Percentiles rank a stretch among this genome's conserved stretches.
Conservation (phyloP, 35 echinoderm and acorn worm genomes). For the Ptychodera flava region DNA sequence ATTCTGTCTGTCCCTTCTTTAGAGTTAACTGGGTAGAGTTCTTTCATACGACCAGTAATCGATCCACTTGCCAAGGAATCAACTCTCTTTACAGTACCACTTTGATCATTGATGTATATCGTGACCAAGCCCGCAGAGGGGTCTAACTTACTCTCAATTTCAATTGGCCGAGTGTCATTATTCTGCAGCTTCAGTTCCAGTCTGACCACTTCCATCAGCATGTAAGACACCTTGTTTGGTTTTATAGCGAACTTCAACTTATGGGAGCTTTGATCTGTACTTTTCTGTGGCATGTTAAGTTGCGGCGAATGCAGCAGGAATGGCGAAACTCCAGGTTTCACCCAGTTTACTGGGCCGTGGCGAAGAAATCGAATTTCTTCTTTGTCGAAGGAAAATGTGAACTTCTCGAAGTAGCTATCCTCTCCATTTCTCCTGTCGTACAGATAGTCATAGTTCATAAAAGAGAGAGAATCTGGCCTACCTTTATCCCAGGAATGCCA, state of each 20-base stretch:
- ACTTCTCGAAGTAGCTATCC: not conserved
- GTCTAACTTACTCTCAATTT: not conserved
- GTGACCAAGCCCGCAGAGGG: not conserved
- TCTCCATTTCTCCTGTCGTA: not conserved
- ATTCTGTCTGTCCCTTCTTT: not conserved
- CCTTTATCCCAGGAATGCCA: not conserved
- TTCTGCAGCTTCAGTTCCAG: not conserved
- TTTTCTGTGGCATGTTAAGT: not conserved
- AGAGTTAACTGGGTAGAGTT: not conserved
- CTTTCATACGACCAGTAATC: not conserved
- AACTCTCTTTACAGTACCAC: not conserved
- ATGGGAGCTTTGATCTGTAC: not conserved
- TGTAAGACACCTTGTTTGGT: not conserved
- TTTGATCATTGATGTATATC: not conserved
- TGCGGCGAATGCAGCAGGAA: not conserved
- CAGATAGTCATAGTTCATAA: not conserved
- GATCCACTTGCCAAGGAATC: not conserved
- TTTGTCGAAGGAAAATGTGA: not conserved
- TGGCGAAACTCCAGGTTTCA: not conserved
- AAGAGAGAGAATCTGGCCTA: not conserved
- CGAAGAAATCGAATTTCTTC: not conserved
- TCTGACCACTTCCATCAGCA: not conserved
- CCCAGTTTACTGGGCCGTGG: not conserved
- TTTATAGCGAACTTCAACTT: not conserved
- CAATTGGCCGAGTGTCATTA: not conserved